Percentiles rank a stretch among this genome's conserved stretches.
phyloP scores from a whole-genome alignment of 92 coral and sea anemone genomes.

The Virgularia gustaviana region DNA sequence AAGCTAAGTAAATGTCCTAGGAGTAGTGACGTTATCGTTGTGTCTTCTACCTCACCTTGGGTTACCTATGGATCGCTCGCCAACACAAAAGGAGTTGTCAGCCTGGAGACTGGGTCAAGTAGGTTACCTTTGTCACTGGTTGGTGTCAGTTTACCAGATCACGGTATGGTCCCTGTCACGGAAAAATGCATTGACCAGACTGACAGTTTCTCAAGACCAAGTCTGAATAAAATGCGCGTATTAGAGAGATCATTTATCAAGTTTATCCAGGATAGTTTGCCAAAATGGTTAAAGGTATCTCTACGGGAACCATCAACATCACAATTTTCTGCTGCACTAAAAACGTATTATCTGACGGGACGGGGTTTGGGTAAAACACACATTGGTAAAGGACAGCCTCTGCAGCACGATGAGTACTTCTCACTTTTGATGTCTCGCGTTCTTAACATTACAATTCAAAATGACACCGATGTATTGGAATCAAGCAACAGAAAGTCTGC shows the following conservation, averaged over 20 bases:
- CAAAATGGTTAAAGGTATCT: constrained; percentile 57
- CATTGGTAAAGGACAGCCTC: constrained; percentile 41
- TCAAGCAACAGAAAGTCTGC: constrained; percentile 24
- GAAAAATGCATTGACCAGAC: background rate
- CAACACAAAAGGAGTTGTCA: constrained; percentile 52
- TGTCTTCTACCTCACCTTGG: constrained; percentile 59
- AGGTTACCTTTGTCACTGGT: constrained; percentile 49
- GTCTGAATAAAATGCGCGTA: background rate
- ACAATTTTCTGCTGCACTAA: constrained; percentile 5
- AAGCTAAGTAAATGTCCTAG: constrained; percentile 42
- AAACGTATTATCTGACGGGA: constrained; percentile 57
- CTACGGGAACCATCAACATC: constrained; percentile 14
- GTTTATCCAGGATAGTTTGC: constrained; percentile 48
- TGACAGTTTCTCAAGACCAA: background rate
- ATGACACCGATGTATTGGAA: constrained; percentile 37
- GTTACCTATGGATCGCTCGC: constrained; percentile 11
- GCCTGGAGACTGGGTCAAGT: constrained; percentile 23
- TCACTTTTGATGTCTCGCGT: constrained; percentile 55
- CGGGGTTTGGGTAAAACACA: constrained; percentile 24
- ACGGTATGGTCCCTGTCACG: background rate
- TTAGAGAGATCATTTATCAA: constrained; percentile 50
- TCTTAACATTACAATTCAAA: constrained; percentile 40
- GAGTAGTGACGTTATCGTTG: constrained; percentile 24
- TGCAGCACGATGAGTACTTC: constrained; percentile 42
- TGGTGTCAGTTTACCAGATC: constrained; percentile 45